phyloP scores from a whole-genome alignment of 2,888 invertebrate species.

The Peribatodes rhomboidaria region DNA sequence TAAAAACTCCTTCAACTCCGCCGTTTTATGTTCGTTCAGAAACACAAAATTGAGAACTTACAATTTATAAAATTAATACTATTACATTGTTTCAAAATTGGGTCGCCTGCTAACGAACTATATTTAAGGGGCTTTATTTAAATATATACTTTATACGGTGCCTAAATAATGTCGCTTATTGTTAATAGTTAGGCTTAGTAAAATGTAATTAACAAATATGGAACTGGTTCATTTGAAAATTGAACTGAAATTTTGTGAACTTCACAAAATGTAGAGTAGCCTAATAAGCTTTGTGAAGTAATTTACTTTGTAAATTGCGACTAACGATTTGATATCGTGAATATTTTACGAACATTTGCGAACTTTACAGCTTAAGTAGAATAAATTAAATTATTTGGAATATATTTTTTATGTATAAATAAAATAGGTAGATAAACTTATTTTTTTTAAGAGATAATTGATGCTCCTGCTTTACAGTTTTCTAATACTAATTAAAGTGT shows the following conservation, averaged over 20 bases:
- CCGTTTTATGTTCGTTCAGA: conserved; percentile 13
- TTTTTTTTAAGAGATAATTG: too few relatives aligned
- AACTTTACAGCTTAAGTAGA: background rate
- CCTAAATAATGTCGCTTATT: conserved; percentile 26
- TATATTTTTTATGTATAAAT: too few relatives aligned
- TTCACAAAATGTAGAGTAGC: conserved; percentile 15
- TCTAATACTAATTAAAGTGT: too few relatives aligned
- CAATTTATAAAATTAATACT: conserved; percentile 23
- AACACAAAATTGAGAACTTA: conserved; percentile 7
- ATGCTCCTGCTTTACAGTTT: too few relatives aligned
- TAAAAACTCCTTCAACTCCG: too few relatives aligned
- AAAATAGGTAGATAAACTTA: too few relatives aligned
- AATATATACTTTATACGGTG: conserved; percentile 14
- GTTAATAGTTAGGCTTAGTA: conserved; percentile 33
- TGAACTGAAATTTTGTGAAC: conserved; percentile 3
- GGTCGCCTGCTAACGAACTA: conserved; percentile 19
- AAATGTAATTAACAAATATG: conserved; percentile 25
- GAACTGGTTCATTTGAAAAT: conserved; percentile 13
- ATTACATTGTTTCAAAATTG: conserved; percentile 19
- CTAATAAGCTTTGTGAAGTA: conserved; percentile 1
- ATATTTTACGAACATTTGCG: background rate
- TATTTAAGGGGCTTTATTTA: conserved; percentile 26
- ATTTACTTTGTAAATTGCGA: background rate
- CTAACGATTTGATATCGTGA: background rate
- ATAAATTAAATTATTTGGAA: too few relatives aligned